Evolutionary conservation across 2,113 vertebrate species (phyloP), one percentile per base, ranked within the genome.

Genomic region (Columba janthina): DNA sequence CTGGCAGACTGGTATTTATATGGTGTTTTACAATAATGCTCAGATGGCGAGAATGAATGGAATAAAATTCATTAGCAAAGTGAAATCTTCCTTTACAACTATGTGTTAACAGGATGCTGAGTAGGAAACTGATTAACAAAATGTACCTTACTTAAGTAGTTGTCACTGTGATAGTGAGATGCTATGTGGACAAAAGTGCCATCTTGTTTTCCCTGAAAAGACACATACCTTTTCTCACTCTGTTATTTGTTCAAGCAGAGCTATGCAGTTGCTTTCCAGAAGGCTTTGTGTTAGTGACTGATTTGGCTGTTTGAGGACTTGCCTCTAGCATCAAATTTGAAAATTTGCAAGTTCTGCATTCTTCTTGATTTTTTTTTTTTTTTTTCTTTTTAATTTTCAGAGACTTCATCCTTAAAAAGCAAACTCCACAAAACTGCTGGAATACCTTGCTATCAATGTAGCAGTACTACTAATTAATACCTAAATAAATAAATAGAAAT

Each of bases 1-100:
- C 19, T 85, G 57, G 5, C 46, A 78, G 75, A 61, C 16, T 51
- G 22, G 28, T 71, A 24, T 32, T 66, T 85, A 6, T 44, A 0
- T 66, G n/a, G 5, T 64, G 29, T n/a, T 64, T 51, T 38, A 64
- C 48, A 38, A 4, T 75, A 82, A 10, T 40, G 12, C 32, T 88
- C 0, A 0, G 21, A 31, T 70, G 38, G 38, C 62, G 20, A 53
- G 10, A 66, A 31, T 12, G 2, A 71, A 12, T 38, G 26, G 22
- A 67, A 62, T 48, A 53, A 85, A 90, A 57, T 31, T 28, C 17
- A 32, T 38, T 61, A 78, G 29, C 72, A 72, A 40, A 77, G 61
- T 21, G 24, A 79, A 73, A 34, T 36, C 38, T 60, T 46, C 38
- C 32, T 67, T 67, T 61, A 24, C n/a, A 25, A 1, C n/a, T 80